phyloP scores from a whole-genome alignment of 2,888 invertebrate genomes.

The Microdon myrmicae region DNA sequence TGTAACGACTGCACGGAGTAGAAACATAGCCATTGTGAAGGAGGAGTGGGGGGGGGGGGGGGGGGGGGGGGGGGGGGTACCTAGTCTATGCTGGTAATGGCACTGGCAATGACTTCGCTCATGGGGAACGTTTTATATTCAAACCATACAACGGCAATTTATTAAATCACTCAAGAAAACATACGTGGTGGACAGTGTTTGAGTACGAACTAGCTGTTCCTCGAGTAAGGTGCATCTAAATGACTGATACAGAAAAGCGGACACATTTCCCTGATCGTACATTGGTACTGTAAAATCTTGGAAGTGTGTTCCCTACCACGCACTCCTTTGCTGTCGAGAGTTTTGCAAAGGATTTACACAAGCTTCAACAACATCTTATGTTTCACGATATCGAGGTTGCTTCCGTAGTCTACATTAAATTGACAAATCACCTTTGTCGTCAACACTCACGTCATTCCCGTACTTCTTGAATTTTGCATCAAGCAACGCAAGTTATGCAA shows the following conservation, averaged over 20 bases:
- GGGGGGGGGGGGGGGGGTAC: background rate
- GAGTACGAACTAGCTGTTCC: constrained; percentile 31
- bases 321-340: no score
- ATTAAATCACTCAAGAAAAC: constrained; percentile 53
- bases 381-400: no score
- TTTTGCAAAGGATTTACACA: no score
- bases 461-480: no score
- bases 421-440: no score
- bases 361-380: no score
- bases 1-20: constrained; percentile 11
- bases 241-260: constrained; percentile 17
- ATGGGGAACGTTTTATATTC: constrained; percentile 44
- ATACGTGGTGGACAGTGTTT: constrained; percentile 50
- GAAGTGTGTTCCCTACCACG: no score
- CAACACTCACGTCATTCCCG: no score
- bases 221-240: constrained; percentile 32
- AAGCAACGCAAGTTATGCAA: no score
- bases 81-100: constrained; percentile 24
- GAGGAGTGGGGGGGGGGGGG: background rate
- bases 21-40: constrained; percentile 8
- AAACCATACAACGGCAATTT: constrained; percentile 50
- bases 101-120: constrained; percentile 22
- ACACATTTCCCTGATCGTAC: no score
- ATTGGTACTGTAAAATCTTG: no score
- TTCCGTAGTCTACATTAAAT: no score